Percentiles rank a stretch among this genome's conserved stretches.
phyloP scores from a whole-genome alignment of 1,140 invertebrate genomes.

The Pteromalus puparum region DNA sequence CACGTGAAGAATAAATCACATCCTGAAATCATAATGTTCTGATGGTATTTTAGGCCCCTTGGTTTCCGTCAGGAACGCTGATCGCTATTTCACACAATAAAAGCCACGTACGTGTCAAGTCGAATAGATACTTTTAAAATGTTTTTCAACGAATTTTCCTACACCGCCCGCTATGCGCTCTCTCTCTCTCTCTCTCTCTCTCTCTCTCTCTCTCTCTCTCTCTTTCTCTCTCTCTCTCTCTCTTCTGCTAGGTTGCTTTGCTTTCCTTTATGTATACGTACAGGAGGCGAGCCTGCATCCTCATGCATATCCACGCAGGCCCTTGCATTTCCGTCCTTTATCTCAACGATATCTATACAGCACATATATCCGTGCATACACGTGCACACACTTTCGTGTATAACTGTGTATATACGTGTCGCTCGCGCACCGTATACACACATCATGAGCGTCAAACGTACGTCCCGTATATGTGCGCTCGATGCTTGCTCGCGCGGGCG shows the following conservation, averaged over 20 bases:
- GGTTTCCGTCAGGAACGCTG: too few relatives aligned
- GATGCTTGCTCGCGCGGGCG: neutral
- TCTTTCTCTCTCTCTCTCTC: too few relatives aligned
- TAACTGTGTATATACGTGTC: neutral
- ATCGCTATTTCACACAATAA: too few relatives aligned
- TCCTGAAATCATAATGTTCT: too few relatives aligned
- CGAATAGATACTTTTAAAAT: too few relatives aligned
- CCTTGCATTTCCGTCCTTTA: neutral
- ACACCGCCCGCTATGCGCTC: too few relatives aligned
- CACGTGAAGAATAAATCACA: too few relatives aligned
- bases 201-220: too few relatives aligned
- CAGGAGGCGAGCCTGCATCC: neutral
- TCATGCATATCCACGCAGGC: neutral
- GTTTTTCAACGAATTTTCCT: too few relatives aligned
- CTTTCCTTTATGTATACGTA: neutral
- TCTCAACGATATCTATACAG: neutral
- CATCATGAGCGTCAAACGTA: neutral
- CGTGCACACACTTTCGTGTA: neutral
- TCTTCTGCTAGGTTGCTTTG: neutral
- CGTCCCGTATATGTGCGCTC: neutral
- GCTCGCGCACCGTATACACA: neutral
- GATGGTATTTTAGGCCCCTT: too few relatives aligned
- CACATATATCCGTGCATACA: neutral
- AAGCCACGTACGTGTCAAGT: too few relatives aligned
- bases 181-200: too few relatives aligned